Evolutionary conservation across 2,113 vertebrate genomes (phyloP), one percentile per base, ranked within the genome.

Genomic region (Cathartes aura): DNA sequence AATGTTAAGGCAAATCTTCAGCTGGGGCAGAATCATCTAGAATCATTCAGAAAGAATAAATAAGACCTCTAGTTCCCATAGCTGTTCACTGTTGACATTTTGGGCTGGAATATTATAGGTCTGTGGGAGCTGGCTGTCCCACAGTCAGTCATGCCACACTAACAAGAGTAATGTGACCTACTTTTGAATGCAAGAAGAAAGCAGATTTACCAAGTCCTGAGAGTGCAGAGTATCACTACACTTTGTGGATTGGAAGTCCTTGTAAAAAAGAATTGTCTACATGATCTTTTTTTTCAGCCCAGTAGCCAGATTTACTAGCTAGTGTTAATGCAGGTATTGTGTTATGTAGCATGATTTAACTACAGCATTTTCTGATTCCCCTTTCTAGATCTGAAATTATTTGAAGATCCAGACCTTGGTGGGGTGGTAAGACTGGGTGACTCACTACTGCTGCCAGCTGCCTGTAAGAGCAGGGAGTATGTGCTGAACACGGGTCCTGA

Each of bases 321-420:
- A 62, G 15, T 75, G 43, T 63, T 82, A 40, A 34, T 76, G 40
- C 24, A 60, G 45, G 9, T 63, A 13, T 63, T 91, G 47, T 63
- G 15, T 47, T 84, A 26, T 3, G 22, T 17, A n/a, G 20, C 23
- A 18, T 47, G 55, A 40, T 80, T 72, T 90, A 86, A 86, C 43
- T 64, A 30, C 34, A 50, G 26, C 56, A 29, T 60, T 29, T 93
- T 83, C 56, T 93, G 72, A 4, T 85, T 96, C 15, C 32, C 7
- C 8, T 82, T 96, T 76, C 11, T 97, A 98, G 98, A 97, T 93
- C 91, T 98, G 94, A 98, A 98, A 60, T 85, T 98, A 68, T 99
- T 99, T 93, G 98, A 99, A 22, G 98, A 98, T 50, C 98, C 98
- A 66, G 98, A 99, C 75, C 98, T 99, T 2, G 98, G 98, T 8